Conservation (phyloP, 30 jellyfish, hydroid and myxozoan genomes). For the Catostylus mosaicus region DNA sequence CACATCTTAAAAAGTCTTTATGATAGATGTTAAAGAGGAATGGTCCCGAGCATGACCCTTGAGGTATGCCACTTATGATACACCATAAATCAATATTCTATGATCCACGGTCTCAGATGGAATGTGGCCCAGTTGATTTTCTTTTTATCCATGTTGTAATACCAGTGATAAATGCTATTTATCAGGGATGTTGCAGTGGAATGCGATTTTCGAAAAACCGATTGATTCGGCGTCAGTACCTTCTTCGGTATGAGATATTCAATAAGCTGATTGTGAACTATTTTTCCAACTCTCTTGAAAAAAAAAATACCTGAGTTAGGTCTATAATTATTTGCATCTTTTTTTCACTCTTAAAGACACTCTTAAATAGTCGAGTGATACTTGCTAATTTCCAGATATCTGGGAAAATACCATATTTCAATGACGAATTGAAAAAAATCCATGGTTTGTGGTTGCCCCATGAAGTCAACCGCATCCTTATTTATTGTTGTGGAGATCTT, state of each 20-base stretch:
- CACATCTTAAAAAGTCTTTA: no score
- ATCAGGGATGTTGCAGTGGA: constrained; percentile 50
- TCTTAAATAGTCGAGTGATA: constrained; percentile 15
- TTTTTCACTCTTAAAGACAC: no score
- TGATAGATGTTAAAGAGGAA: no score
- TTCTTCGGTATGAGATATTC: constrained; percentile 14
- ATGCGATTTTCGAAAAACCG: constrained; percentile 26
- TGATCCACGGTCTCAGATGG: constrained; percentile 41
- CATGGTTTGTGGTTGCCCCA: constrained; percentile 16
- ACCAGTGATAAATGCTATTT: constrained; percentile 12
- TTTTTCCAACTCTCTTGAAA: constrained; percentile 2
- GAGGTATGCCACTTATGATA: no score
- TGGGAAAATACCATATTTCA: constrained; percentile 31
- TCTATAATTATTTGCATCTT: constrained; percentile 26
- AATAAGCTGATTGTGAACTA: constrained; percentile 37
- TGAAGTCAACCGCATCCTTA: constrained; percentile 13
- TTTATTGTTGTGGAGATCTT: background rate
- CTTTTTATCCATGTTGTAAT: constrained; percentile 18
- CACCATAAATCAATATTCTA: no score
- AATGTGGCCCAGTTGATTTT: constrained; percentile 19
- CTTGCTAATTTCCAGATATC: constrained; percentile 47
- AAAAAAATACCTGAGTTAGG: constrained; percentile 28
- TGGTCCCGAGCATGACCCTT: no score
- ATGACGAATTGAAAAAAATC: constrained; percentile 30
- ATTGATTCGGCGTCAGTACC: constrained; percentile 24